Evolutionary conservation across 2,797 vertebrate species (phyloP).

Genomic region (Tiaroga cobitis): DNA sequence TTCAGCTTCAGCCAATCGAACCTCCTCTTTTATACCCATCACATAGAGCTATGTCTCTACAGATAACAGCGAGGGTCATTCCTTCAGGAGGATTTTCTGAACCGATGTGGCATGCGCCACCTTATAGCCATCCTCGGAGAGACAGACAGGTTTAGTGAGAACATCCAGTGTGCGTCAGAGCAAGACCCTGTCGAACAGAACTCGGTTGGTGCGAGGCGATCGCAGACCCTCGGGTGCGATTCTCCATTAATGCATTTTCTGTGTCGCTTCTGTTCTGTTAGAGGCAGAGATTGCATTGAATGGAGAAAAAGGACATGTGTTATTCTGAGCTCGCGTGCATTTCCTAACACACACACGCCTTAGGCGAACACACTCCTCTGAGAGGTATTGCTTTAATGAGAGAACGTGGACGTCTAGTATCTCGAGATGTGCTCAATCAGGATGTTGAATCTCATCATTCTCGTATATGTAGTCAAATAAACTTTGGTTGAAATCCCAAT

Average conservation of each 20-base stretch:
- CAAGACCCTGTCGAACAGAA: slow-evolving; percentile 21
- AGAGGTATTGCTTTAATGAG: not conserved
- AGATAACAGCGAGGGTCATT: slow-evolving; percentile 50
- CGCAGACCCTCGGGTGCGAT: slow-evolving; percentile 31
- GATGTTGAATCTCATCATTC: not conserved
- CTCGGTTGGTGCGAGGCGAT: slow-evolving; percentile 4
- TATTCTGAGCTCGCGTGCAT: slow-evolving; percentile 1
- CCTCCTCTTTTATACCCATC: slow-evolving; percentile 28
- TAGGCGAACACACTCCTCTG: not conserved
- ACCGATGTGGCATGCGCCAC: slow-evolving; percentile 24
- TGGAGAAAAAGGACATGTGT: slow-evolving; percentile 18
- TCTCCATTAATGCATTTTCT: slow-evolving; percentile 61
- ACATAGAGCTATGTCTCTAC: slow-evolving; percentile 19
- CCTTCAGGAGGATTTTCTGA: slow-evolving; percentile 48
- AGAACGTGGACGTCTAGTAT: not conserved
- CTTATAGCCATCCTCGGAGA: slow-evolving; percentile 6
- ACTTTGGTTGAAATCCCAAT: too few species aligned
- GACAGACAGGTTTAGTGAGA: slow-evolving; percentile 43
- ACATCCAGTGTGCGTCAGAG: slow-evolving; percentile 50
- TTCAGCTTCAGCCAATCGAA: slow-evolving; percentile 27
- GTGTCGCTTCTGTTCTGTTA: slow-evolving; percentile 47
- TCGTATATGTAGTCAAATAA: not conserved
- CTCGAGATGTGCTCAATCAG: not conserved
- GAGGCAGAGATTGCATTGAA: slow-evolving; percentile 49
- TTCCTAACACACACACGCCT: slow-evolving; percentile 4